A percentile compares a stretch with the other conserved stretches of the same genome.
These are phyloP conservation scores for Sebastes oblongus DNA, from an alignment of 2,797 vertebrate genomes.

Conservation along the genomic window DNA sequence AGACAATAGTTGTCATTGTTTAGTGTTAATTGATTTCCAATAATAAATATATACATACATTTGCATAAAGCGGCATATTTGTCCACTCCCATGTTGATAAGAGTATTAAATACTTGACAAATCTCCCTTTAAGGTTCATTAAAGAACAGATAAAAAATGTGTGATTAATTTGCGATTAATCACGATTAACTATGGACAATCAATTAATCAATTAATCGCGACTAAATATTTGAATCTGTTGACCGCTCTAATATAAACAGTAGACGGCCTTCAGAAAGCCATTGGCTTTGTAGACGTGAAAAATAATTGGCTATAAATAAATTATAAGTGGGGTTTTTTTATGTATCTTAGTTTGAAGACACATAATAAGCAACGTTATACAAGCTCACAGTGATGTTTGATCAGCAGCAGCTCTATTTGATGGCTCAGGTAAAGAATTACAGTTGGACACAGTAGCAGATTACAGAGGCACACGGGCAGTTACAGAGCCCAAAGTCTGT, in stretches of 20 bases:
- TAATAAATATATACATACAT: too few relatives aligned
- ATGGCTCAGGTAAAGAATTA: conserved; percentile 35
- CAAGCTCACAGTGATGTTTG: background rate
- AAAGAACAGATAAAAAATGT: too few relatives aligned
- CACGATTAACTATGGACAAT: too few relatives aligned
- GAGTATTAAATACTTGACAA: too few relatives aligned
- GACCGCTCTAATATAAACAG: background rate
- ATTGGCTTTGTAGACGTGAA: background rate
- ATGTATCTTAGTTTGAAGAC: background rate
- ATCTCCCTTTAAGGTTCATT: too few relatives aligned
- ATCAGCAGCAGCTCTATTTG: background rate
- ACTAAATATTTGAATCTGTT: too few relatives aligned
- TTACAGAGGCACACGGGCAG: conserved; percentile 27
- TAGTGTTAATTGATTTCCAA: too few relatives aligned
- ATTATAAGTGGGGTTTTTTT: background rate
- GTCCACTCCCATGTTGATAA: too few relatives aligned
- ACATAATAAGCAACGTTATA: background rate
- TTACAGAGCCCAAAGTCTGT: conserved; percentile 43
- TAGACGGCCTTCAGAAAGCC: background rate
- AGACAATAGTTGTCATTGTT: too few relatives aligned
- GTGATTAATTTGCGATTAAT: too few relatives aligned
- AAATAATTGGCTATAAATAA: background rate
- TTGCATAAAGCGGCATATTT: too few relatives aligned
- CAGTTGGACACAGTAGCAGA: conserved; percentile 21
- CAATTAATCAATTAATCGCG: too few relatives aligned